These are phyloP conservation scores for Dermatophagoides farinae DNA, from an alignment of 1,140 invertebrate species.

Conservation along the genomic window DNA sequence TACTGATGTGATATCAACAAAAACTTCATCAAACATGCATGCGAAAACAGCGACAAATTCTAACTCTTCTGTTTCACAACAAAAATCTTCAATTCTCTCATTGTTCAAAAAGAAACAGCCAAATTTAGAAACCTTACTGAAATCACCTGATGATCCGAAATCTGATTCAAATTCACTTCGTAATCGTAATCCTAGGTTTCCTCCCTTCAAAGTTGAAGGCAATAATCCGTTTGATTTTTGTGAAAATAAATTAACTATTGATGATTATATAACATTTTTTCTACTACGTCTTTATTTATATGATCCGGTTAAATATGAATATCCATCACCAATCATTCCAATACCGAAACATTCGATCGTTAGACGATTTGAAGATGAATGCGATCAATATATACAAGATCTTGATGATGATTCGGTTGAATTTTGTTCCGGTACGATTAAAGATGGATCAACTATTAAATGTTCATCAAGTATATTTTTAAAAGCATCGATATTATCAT, in stretches of 20 bases:
- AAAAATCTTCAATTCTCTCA: not conserved
- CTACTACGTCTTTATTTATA: constrained; percentile 11
- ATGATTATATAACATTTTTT: constrained; percentile 12
- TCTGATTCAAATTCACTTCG: not conserved
- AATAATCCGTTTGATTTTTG: not conserved
- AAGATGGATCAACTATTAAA: not conserved
- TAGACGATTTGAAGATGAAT: not conserved
- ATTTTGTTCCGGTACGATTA: not conserved
- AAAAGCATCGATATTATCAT: not conserved
- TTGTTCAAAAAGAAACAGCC: not conserved
- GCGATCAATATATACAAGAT: not conserved
- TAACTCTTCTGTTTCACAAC: not conserved
- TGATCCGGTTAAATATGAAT: constrained; percentile 11
- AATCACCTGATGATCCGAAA: not conserved
- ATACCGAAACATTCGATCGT: not conserved
- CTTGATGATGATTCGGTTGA: not conserved
- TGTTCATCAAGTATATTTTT: not conserved
- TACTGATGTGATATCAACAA: not conserved
- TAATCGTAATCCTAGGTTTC: not conserved
- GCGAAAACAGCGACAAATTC: not conserved
- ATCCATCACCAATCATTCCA: constrained; percentile 10
- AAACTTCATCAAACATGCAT: not conserved
- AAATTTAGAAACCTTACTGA: not conserved
- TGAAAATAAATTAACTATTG: not conserved
- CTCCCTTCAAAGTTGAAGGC: not conserved